Base-by-base conservation (phyloP, 2,888 invertebrate species). In the Asteroscopus sphinx region DNA sequence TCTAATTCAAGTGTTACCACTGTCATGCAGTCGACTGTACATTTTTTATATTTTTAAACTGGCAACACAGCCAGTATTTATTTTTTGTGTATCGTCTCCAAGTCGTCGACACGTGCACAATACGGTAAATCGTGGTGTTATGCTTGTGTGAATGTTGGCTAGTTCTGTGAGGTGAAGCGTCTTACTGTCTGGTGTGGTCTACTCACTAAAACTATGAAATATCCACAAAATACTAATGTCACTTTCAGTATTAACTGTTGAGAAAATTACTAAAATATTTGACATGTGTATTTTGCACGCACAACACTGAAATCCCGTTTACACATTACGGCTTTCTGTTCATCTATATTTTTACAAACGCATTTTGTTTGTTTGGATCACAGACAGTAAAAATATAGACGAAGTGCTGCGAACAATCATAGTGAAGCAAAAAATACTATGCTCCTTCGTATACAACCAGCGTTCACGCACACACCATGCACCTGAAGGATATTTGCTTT, bases 61-160 rank as follows among this genome's bases (percentile, higher is more conserved):
- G 56, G 62, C 47, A 59, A 54, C 42, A 57, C 44, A 44, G 42
- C 45, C 58, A 40, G 56, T 49, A 11, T 62, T 32, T 58, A 35
- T 47, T 45, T 21, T 57, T 54, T 62, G 63, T 64, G 48, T 57
- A 57, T 57, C 52, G 61, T 65, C 25, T 56, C 28, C 35, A 64
- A 67, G 73, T 78, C 71, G 46, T 76, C 82, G 81, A 78, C 76
- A 78, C 81, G 77, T 67, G 73, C 81, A 78, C 80, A 68, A 74
- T 65, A 72, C 68, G 52, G 54, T 65, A 54, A 67, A 55, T 64
- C 73, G 68, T 76, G 68, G 65, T 68, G 71, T 75, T 79, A 68
- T 73, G 82, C 81, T 81, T 83, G 83, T 83, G 82, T 83, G 82
- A 77, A 79, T 83, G 82, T 83, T 76, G 62, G 78, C 82, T 83